Evolutionary conservation across 1,140 invertebrate species (phyloP), one percentile per base, ranked within the genome.

Genomic region (Saccostrea cuccullata): DNA sequence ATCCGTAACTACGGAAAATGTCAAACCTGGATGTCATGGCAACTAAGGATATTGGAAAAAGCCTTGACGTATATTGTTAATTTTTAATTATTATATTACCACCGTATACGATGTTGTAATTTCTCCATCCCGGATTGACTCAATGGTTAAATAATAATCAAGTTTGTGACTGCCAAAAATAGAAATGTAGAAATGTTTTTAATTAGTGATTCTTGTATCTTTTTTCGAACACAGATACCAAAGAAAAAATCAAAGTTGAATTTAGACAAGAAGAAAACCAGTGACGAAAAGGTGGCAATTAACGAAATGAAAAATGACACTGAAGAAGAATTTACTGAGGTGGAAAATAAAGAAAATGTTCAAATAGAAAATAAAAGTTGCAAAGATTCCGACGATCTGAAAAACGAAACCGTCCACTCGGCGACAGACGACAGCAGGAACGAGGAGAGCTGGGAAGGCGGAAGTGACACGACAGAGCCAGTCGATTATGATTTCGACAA

Each of bases 401-500:
- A 84, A 26, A 84, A 84, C 36, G 40, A 84, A 15, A 23, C 12
- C 82, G 17, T 20, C 40, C 47, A 84, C 17, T 55, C 40, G 55
- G 6, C 40, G 47, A 55, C 17, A 23, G 82, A 84, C 40, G 55
- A 84, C 82, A 84, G 15, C 40, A 36, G 20, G 20, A 84, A 0
- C 55, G 82, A 56, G 55, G 82, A 84, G 40, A 84, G 55, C 40
- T 84, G 82, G 82, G 82, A 84, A 84, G 82, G 82, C 82, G 82
- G 40, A 84, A 84, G 82, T 56, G 82, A 84, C 17, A 84, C 82
- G 40, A 84, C 82, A 2, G 82, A 84, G 30, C 82, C 82, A 55
- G 82, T 84, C 40, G 82, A 84, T 56, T 84, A 84, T n/a, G 55
- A 84, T 84, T 84, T 84, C 40, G 82, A 84, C 40, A 84, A 56